Evolutionary conservation across 2,797 vertebrate species (phyloP), one percentile per base, ranked within the genome.

Genomic region (Sebastes minor): DNA sequence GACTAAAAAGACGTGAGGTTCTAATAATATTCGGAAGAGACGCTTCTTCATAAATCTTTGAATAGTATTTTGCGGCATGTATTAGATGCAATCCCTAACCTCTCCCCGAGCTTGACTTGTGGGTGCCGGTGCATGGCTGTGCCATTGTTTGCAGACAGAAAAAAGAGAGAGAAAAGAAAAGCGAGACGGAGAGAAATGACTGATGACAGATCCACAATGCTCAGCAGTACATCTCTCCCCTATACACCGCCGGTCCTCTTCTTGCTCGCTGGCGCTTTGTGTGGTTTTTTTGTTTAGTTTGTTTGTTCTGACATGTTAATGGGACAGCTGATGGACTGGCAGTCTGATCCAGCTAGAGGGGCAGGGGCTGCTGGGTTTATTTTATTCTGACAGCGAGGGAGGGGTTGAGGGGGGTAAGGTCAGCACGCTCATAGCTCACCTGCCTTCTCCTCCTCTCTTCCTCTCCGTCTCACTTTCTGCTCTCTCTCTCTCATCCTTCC

Each of bases 261-360:
- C 77, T 72, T 18, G 74, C 81, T 81, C 53, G 5, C 84, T 60
- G 52, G 76, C 8, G 70, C 80, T 83, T 82, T 88, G 71, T 89
- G 75, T 86, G 32, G 52, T 49, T 83, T 76, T 80, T 91, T 88
- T 84, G 82, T 89, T 93, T 86, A 83, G 86, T 93, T 94, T 93
- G 88, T 92, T 92, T 94, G 93, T 92, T 92, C 87, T 92, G 94
- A 95, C 91, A 92, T 90, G 89, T 91, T 94, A 94, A 95, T 90
- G 86, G 84, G 90, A 91, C 91, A 89, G 78, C 87, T 95, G 94
- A 96, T 88, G 81, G 92, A 94, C 93, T 88, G 92, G 89, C 83
- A 88, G 84, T 61, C 77, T 83, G 90, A 93, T 91, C 80, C 73
- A 61, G 86, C 85, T 32, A 56, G 84, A 92, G 88, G 90, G 83